Percentiles rank a stretch among this genome's conserved stretches.
Conservation (phyloP, 2,888 invertebrate genomes). For the Heteromurus nitidus region DNA sequence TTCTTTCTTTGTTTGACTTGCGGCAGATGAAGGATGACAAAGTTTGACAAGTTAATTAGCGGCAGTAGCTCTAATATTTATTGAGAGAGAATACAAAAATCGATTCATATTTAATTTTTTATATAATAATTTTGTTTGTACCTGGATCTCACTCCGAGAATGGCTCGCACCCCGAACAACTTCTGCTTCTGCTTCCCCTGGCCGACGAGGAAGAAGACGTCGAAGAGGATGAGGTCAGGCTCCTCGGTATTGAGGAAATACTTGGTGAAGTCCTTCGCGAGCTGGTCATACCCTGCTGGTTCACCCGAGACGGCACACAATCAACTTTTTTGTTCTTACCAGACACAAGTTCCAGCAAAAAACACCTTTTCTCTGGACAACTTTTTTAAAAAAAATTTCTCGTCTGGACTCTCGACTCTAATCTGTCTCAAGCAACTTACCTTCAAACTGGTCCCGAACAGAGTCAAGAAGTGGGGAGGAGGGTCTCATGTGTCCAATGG, state of each 20-base stretch:
- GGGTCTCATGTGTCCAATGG: conserved; percentile 85
- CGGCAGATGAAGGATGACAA: no score
- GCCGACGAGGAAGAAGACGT: conserved; percentile 92
- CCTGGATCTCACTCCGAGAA: conserved; percentile 92
- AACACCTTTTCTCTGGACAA: neutral
- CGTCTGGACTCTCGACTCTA: neutral
- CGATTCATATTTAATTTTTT: no score
- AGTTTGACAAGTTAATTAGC: no score
- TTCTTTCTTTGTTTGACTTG: no score
- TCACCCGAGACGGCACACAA: conserved; percentile 65
- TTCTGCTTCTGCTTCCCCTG: conserved; percentile 93
- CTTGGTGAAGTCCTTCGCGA: conserved; percentile 92
- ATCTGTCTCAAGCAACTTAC: conserved; percentile 65
- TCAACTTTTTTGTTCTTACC: conserved; percentile 65
- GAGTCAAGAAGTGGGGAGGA: conserved; percentile 94
- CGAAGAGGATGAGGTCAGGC: conserved; percentile 86
- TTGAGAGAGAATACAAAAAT: no score
- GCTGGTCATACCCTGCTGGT: conserved; percentile 86
- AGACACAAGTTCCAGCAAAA: no score
- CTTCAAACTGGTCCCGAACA: conserved; percentile 92
- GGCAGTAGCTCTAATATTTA: no score
- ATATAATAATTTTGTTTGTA: conserved; percentile 74
- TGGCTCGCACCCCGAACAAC: conserved; percentile 92
- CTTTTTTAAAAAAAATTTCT: no score
- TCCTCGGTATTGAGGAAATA: conserved; percentile 90